Conservation (phyloP, 2,113 vertebrate species). For the Poeciliopsis prolifica region DNA sequence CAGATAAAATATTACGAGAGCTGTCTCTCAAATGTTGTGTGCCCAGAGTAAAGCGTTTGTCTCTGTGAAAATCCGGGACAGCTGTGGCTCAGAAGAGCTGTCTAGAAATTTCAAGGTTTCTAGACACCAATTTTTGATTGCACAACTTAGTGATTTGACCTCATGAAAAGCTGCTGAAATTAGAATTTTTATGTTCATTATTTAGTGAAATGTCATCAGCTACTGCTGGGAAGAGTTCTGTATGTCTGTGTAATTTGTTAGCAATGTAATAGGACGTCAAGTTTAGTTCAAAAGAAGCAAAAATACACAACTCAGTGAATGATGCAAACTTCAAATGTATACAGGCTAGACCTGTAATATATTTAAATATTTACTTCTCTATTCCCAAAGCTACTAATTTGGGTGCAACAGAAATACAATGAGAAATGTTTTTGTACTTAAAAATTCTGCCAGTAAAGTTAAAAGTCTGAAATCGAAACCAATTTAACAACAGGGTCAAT, state of each 20-base stretch:
- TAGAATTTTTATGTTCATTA: not conserved
- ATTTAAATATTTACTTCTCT: not conserved
- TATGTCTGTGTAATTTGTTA: not conserved
- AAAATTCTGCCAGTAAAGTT: not conserved
- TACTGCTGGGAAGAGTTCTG: not conserved
- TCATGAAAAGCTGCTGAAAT: not conserved
- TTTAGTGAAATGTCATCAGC: not conserved
- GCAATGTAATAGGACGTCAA: slow-evolving; percentile 28
- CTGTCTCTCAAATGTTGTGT: not conserved
- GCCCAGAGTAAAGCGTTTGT: not conserved
- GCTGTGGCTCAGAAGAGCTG: not conserved
- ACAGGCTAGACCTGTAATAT: slow-evolving; percentile 5
- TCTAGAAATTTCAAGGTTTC: not conserved
- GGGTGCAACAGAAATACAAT: not conserved
- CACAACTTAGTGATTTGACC: not conserved
- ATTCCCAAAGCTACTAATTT: not conserved
- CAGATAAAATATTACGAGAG: not conserved
- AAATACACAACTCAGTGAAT: slow-evolving; percentile 20
- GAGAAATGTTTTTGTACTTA: slow-evolving; percentile 1
- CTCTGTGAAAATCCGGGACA: not conserved
- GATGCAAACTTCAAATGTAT: not conserved
- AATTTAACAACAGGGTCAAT: slow-evolving; percentile 1
- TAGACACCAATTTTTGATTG: not conserved
- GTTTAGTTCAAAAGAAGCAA: slow-evolving; percentile 32
- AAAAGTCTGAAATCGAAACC: slow-evolving; percentile 19